Evolutionary conservation across 1,140 invertebrate genomes (phyloP), one percentile per base, ranked within the genome.

Genomic region (Dolichoris vasculosae): DNA sequence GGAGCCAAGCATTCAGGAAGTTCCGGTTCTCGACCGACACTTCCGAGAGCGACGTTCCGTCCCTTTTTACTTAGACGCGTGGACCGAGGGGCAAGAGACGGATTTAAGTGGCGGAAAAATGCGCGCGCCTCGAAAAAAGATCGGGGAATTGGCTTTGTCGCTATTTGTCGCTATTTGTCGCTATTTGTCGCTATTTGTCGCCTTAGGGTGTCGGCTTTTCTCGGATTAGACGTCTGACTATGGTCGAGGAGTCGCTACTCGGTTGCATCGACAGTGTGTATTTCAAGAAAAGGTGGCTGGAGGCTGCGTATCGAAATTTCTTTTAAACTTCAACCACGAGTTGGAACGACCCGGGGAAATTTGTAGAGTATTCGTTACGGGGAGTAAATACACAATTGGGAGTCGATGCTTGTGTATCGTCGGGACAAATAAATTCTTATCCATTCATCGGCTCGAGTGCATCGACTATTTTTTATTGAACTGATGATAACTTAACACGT

Each of bases 1-100:
- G 17, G n/a, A 32, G 51, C 38, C 87, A 86, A 83, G 87, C 87
- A 87, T 86, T 88, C 87, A 85, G 81, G 86, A 86, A 83, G 51
- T 84, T 87, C 82, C 78, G 75, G 71, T 79, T 82, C 38, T 83
- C 75, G 51, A 43, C 51, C 75, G 40, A 43, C 38, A 51, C 82
- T 84, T 84, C 82, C 82, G 81, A 55, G 73, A 83, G 48, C 4
- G 76, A 9, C 15, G 8, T 48, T 0, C n/a, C n/a, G n/a, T 76
- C 38, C 40, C 26, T 13, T 35, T 46, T 63, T 7, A 9, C 11
- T 0, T 2, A 2, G 6, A 43, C 32, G 32, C n/a, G 20, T 4
- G 55, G 20, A 59, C 26, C 55, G 23, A 59, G 51, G 15, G 30
- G 7, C 8, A 15, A 77, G 46, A 40, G 32, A 2, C 35, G 40